phyloP scores from a whole-genome alignment of 2,888 invertebrate genomes.

The Oegoconia quadripuncta region DNA sequence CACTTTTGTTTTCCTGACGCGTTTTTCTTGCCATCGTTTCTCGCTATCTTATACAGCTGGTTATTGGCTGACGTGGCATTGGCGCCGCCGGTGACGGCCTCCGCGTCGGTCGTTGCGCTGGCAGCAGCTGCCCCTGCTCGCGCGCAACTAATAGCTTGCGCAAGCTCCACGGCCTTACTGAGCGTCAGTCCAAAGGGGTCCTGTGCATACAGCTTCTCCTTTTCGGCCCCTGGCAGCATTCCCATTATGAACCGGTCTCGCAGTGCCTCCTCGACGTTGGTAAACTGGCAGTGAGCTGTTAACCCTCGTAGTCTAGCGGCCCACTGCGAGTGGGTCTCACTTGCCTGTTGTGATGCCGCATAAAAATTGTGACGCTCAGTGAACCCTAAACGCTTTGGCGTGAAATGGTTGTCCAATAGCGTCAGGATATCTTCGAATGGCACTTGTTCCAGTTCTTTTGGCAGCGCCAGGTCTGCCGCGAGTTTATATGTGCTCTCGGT shows the following conservation, averaged over 20 bases:
- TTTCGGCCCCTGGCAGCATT: slow-evolving; percentile 23
- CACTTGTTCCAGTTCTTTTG: slow-evolving; percentile 12
- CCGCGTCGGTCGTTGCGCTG: neutral
- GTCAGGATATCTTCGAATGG: slow-evolving; percentile 17
- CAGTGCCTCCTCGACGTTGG: slow-evolving; percentile 23
- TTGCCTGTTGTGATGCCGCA: slow-evolving; percentile 20
- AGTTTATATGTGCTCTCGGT: slow-evolving; percentile 19
- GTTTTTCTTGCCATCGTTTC: neutral
- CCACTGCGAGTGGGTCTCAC: slow-evolving; percentile 24
- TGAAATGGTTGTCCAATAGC: slow-evolving; percentile 27
- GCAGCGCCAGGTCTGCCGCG: slow-evolving; percentile 17
- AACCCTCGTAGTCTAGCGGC: slow-evolving; percentile 24
- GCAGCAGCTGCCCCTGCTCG: slow-evolving; percentile 16
- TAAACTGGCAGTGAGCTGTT: slow-evolving; percentile 20
- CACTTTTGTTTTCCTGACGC: slow-evolving; percentile 15
- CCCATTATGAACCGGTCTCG: slow-evolving; percentile 25
- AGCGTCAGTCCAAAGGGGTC: slow-evolving; percentile 21
- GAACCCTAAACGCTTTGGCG: slow-evolving; percentile 26
- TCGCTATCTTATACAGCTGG: slow-evolving; percentile 7
- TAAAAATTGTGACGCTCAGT: slow-evolving; percentile 29
- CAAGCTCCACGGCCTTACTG: slow-evolving; percentile 24
- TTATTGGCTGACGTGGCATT: neutral
- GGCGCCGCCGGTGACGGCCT: neutral
- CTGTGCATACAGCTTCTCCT: slow-evolving; percentile 25
- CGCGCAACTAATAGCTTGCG: slow-evolving; percentile 24